phyloP scores from a whole-genome alignment of 2,113 vertebrate species.

The Anser cygnoides region DNA sequence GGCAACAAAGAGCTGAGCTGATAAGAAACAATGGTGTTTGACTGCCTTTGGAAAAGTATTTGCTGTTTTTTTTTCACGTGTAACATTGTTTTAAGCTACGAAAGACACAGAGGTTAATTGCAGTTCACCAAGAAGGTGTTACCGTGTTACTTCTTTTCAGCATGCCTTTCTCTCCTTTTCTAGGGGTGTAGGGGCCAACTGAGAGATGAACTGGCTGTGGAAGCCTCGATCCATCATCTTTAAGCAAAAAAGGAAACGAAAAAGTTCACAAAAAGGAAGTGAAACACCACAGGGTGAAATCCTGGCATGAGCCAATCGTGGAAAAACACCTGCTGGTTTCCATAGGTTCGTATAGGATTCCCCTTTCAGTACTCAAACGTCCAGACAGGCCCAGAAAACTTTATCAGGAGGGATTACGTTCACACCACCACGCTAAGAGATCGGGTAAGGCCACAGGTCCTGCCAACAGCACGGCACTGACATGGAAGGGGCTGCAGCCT shows the following conservation, averaged over 20 bases:
- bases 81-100: not conserved
- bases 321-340: not conserved
- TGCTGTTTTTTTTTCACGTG: not conserved
- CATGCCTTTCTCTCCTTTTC: not conserved
- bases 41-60: slow-evolving; percentile 15
- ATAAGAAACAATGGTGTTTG: not conserved
- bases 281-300: not conserved
- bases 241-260: not conserved
- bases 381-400: not conserved
- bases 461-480: not conserved
- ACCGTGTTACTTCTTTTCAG: not conserved
- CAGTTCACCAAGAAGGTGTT: not conserved
- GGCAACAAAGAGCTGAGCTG: not conserved
- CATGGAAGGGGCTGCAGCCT: not conserved
- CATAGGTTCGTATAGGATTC: not conserved
- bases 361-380: not conserved
- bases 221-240: not conserved
- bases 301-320: not conserved
- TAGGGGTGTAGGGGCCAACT: not conserved
- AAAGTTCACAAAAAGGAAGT: not conserved
- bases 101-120: not conserved
- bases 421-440: not conserved
- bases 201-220: not conserved
- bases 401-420: not conserved
- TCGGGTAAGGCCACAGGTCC: not conserved